Percentiles rank a stretch among this genome's conserved stretches.
Conservation (phyloP, 2,888 invertebrate genomes). For the Ichneumoninae sp. region DNA sequence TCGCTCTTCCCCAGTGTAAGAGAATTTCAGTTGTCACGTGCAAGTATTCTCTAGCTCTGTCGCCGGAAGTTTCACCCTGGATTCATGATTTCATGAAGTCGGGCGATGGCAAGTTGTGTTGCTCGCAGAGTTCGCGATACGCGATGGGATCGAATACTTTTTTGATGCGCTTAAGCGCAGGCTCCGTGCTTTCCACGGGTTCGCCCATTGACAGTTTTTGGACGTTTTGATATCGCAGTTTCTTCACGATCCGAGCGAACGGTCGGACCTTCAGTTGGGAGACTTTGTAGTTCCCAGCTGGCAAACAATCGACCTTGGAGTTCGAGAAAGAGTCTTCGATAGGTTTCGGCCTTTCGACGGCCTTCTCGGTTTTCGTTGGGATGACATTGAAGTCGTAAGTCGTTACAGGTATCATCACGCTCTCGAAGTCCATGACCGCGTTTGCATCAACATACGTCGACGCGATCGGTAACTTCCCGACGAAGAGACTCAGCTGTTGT, state of each 20-base stretch:
- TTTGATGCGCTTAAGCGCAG: background rate
- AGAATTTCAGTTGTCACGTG: background rate
- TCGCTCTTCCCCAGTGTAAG: background rate
- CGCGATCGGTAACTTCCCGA: background rate
- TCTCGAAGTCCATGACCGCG: background rate
- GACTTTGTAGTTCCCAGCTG: background rate
- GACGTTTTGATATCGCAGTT: background rate
- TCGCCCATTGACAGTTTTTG: constrained; percentile 15
- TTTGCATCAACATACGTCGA: background rate
- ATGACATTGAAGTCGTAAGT: background rate
- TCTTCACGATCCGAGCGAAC: constrained; percentile 23
- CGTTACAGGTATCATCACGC: constrained; percentile 8
- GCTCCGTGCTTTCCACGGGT: background rate
- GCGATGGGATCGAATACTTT: background rate
- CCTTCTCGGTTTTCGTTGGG: background rate
- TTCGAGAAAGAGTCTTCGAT: background rate
- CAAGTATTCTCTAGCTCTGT: background rate
- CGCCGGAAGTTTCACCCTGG: background rate
- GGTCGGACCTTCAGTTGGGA: constrained; percentile 13
- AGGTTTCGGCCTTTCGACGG: background rate
- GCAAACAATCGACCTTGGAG: background rate
- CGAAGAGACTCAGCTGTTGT: background rate
- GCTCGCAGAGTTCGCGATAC: background rate
- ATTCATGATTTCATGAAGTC: background rate
- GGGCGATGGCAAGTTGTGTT: background rate